Conservation (phyloP, 2,888 invertebrate species). For the Chrysolina oricalcia region DNA sequence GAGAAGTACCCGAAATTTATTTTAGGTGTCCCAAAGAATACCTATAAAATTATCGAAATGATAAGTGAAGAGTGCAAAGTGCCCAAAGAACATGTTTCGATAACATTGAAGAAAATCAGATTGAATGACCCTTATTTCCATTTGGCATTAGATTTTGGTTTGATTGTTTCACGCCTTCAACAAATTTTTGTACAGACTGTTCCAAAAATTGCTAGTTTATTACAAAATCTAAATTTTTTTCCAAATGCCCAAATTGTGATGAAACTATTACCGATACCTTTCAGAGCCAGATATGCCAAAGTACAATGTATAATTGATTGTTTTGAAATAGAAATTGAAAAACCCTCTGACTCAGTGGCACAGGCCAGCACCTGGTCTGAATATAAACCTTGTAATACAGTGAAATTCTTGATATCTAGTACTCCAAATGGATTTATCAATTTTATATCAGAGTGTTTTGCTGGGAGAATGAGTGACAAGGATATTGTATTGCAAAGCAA, state of each 20-base stretch:
- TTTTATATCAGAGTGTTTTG: slow-evolving; percentile 57
- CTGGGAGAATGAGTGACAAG: no score
- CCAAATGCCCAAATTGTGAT: neutral
- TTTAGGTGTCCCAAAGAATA: neutral
- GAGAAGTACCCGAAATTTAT: neutral
- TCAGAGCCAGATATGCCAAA: neutral
- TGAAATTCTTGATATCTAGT: slow-evolving; percentile 61
- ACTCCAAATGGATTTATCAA: slow-evolving; percentile 57
- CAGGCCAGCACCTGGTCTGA: slow-evolving; percentile 61
- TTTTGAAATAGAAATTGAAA: slow-evolving; percentile 56
- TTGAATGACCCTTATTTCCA: neutral
- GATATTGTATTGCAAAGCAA: slow-evolving; percentile 46
- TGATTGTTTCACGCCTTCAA: neutral
- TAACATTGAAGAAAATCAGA: neutral
- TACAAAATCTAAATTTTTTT: neutral
- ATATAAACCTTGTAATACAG: slow-evolving; percentile 60
- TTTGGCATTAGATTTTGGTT: slow-evolving; percentile 1
- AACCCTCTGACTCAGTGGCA: slow-evolving; percentile 56
- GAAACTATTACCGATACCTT: neutral
- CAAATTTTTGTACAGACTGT: neutral
- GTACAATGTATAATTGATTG: slow-evolving; percentile 45
- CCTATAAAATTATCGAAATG: neutral
- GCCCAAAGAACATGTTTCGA: neutral
- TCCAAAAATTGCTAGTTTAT: no score
- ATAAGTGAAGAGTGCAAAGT: slow-evolving; percentile 1